These are phyloP conservation scores for Upupa epops DNA, from an alignment of 2,113 vertebrate species.

Conservation along the genomic window DNA sequence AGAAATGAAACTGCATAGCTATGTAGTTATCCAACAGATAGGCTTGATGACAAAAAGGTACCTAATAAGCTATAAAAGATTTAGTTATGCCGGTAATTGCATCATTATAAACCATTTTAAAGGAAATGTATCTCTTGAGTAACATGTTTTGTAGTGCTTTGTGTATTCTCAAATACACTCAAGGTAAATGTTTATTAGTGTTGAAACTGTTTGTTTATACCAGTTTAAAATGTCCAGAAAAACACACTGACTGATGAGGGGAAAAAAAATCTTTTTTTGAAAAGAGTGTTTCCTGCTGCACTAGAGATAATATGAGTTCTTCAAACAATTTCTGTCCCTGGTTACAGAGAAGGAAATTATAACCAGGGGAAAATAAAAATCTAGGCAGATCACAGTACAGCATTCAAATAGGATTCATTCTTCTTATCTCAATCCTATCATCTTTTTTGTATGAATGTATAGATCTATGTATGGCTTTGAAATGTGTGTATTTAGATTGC, in stretches of 20 bases:
- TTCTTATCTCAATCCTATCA: background rate
- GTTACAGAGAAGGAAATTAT: background rate
- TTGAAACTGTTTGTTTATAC: background rate
- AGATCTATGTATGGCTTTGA: background rate
- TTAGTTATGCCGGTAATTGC: slow-evolving; percentile 47
- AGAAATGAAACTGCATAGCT: slow-evolving; percentile 27
- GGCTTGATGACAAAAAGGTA: slow-evolving; percentile 27
- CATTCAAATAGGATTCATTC: background rate
- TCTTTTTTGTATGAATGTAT: background rate
- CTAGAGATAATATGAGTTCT: background rate
- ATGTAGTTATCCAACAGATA: slow-evolving; percentile 42
- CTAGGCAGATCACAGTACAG: background rate
- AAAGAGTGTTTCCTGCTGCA: background rate
- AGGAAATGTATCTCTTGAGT: slow-evolving; percentile 1
- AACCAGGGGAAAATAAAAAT: background rate
- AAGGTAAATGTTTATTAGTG: background rate
- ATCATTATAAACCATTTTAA: slow-evolving; percentile 33
- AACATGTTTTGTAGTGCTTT: background rate
- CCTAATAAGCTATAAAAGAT: slow-evolving; percentile 58
- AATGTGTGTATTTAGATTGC: background rate
- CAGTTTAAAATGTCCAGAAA: background rate
- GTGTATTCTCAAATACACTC: background rate
- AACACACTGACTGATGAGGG: background rate
- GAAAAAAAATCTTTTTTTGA: background rate
- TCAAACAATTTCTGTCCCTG: background rate